Percentiles rank a stretch among this genome's conserved stretches.
phyloP scores from a whole-genome alignment of 2,797 vertebrate species.

The Labeo calbasu region DNA sequence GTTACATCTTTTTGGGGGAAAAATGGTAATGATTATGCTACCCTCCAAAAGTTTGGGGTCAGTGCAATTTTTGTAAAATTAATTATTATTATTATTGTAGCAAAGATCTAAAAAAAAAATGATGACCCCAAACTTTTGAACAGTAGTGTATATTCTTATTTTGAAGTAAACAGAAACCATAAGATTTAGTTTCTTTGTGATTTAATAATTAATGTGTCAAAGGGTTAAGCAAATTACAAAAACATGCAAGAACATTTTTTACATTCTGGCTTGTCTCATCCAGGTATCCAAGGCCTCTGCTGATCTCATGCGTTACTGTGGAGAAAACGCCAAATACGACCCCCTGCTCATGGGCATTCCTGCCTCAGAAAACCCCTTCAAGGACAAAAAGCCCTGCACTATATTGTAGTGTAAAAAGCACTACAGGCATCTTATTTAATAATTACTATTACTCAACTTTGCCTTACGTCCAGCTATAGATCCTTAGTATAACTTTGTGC shows the following conservation, averaged over 20 bases:
- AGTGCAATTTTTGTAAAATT: not conserved
- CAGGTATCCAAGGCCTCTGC: slow-evolving; percentile 95
- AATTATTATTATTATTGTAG: not conserved
- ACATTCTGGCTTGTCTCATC: slow-evolving; percentile 6
- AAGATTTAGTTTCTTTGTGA: not conserved
- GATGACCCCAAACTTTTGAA: not conserved
- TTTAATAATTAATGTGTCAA: not conserved
- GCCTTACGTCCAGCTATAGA: slow-evolving; percentile 40
- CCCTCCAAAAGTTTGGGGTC: not conserved
- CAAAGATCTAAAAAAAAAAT: not conserved
- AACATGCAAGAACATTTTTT: not conserved
- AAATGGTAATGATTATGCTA: not conserved
- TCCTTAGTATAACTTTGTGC: slow-evolving; percentile 51
- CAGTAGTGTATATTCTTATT: not conserved
- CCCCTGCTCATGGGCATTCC: slow-evolving; percentile 92
- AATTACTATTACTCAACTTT: slow-evolving; percentile 48
- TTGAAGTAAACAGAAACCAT: not conserved
- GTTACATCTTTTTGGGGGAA: not conserved
- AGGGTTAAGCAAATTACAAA: not conserved
- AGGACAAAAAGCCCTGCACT: slow-evolving; percentile 96
- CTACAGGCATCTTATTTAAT: slow-evolving; percentile 49
- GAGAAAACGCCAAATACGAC: slow-evolving; percentile 88
- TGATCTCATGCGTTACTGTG: slow-evolving; percentile 96
- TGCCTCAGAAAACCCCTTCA: slow-evolving; percentile 96
- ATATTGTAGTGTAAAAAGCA: slow-evolving; percentile 84